These are phyloP conservation scores for Tenthredo distinguenda DNA, from an alignment of 2,888 invertebrate species.

Conservation along the genomic window DNA sequence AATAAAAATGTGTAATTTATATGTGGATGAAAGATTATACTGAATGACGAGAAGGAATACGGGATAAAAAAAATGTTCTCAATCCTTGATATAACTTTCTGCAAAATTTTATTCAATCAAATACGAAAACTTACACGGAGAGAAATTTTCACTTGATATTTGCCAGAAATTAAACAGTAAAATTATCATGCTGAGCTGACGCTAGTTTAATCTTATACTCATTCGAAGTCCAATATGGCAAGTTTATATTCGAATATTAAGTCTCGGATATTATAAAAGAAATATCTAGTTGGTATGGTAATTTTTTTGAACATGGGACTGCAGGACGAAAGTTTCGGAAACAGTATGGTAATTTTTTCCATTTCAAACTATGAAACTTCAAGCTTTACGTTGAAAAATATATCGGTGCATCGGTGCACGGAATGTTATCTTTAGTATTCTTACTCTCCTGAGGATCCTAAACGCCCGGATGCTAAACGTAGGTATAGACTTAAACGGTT, in stretches of 20 bases:
- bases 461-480: neutral
- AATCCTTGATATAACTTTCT: neutral
- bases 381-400: neutral
- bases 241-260: neutral
- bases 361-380: neutral
- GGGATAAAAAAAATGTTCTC: neutral
- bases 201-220: no score
- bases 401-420: neutral
- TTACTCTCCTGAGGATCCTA: neutral
- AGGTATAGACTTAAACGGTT: neutral
- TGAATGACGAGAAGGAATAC: neutral
- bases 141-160: neutral
- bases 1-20: conserved; percentile 9
- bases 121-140: neutral
- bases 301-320: neutral
- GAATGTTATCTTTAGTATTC: neutral
- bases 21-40: conserved; percentile 6
- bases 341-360: neutral
- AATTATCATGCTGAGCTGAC: neutral
- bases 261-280: neutral
- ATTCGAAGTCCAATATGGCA: neutral
- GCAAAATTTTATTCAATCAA: neutral
- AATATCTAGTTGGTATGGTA: neutral
- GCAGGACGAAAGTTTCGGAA: neutral
- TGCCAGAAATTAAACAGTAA: neutral